Base-by-base conservation (phyloP, 1,140 invertebrate species). In the Helicoverpa zea region DNA sequence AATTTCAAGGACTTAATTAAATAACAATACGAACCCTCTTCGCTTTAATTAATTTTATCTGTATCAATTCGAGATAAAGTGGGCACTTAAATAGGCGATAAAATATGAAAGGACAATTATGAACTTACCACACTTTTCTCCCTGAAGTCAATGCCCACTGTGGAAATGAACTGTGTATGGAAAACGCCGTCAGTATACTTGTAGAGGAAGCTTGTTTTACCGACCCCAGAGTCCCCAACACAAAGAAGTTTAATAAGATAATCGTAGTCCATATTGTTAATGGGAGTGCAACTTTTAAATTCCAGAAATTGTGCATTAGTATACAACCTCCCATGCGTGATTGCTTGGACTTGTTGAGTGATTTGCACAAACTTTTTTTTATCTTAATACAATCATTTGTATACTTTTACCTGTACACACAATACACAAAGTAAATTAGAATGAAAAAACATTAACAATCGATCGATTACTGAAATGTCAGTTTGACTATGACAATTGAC, bases 131-230 rank as follows among this genome's bases (percentile, higher is more conserved):
- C 96, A 94, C 98, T 96, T 95, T 99, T 99, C 95, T 99, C 98
- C 91, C 98, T 96, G 91, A 99, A 99, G 95, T 99, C 99, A 88
- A 99, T 99, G 75, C 99, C 99, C 78, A 99, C 99, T 9, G 99
- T 99, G 3, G 99, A 99, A 82, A 99, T 98, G 93, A 99, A 99
- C 94, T 98, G 97, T 9, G 97, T 96, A 90, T 98, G 98, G 93
- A 99, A 99, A 16, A 96, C 96, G 70, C 98, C 98, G 95, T 99
- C 98, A 2, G 98, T 99, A 89, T 99, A 99, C 88, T 99, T 98
- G 95, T 98, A 98, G 18, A 99, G 95, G 86, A 99, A 98, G 88
- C 98, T 98, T 0, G 98, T 99, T 95, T 99, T 99, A 43, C 98
- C 98, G 75, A 99, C 98, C 52, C 98, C 98, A 30, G 98, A 98